A percentile compares a stretch with the other conserved stretches of the same genome.
Evolutionary conservation across 1,140 invertebrate genomes (phyloP).

Genomic region (Metopolophium dirhodum): DNA sequence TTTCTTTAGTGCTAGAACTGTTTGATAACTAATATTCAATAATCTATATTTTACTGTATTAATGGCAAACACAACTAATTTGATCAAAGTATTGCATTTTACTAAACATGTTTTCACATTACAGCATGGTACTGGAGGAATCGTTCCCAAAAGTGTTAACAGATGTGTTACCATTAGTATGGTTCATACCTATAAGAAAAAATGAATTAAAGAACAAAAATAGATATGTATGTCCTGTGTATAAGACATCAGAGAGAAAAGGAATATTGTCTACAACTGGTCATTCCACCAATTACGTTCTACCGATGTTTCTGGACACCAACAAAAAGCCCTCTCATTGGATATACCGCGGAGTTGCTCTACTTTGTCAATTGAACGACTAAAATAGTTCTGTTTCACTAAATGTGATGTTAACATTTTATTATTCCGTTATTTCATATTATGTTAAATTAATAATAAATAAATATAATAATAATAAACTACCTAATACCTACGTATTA

Average conservation of each 20-base stretch:
- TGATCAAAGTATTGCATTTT: neutral
- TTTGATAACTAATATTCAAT: neutral
- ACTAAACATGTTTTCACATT: slow-evolving; percentile 30
- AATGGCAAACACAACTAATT: neutral
- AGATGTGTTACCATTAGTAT: slow-evolving; percentile 79
- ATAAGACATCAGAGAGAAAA: slow-evolving; percentile 85
- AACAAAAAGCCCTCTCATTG: slow-evolving; percentile 76
- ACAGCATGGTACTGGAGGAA: slow-evolving; percentile 71
- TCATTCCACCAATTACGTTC: slow-evolving; percentile 90
- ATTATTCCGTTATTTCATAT: no score
- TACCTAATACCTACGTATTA: no score
- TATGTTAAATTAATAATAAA: no score
- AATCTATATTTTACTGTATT: neutral
- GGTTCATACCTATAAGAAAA: slow-evolving; percentile 65
- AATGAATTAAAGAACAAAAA: slow-evolving; percentile 62
- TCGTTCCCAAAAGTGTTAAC: slow-evolving; percentile 82
- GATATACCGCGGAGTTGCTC: slow-evolving; percentile 86
- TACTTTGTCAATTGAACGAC: slow-evolving; percentile 81
- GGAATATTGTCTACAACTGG: slow-evolving; percentile 86
- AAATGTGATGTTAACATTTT: neutral
- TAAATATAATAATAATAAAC: no score
- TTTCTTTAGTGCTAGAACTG: neutral
- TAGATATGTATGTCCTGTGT: slow-evolving; percentile 83
- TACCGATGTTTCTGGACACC: slow-evolving; percentile 80
- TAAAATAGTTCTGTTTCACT: slow-evolving; percentile 62